phyloP scores from a whole-genome alignment of 2,888 invertebrate species.

The Oscheius sp. region DNA sequence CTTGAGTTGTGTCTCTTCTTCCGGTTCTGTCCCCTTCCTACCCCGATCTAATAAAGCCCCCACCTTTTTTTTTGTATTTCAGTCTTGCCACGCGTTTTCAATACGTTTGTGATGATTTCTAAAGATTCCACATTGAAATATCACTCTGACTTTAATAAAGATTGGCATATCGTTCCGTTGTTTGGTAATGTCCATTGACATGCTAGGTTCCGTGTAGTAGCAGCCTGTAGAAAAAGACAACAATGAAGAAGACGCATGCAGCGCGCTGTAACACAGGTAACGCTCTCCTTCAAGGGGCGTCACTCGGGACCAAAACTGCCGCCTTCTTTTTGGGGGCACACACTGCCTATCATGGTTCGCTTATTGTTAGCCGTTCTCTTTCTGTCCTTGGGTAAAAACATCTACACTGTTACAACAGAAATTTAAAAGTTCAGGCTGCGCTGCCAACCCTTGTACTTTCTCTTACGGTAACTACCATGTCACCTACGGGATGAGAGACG shows the following conservation, averaged over 20 bases:
- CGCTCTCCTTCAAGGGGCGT: constrained; percentile 28
- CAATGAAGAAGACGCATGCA: constrained; percentile 17
- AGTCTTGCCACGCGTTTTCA: constrained; percentile 16
- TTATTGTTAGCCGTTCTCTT: constrained; percentile 6
- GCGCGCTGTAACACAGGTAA: constrained; percentile 34
- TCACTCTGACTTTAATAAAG: constrained; percentile 18
- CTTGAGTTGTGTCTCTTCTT: constrained; percentile 30
- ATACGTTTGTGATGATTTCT: constrained; percentile 1
- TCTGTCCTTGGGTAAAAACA: neutral
- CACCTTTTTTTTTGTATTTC: neutral
- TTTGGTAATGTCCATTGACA: neutral
- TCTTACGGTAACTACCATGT: constrained; percentile 50
- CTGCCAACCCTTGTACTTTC: constrained; percentile 47
- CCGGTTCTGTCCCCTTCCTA: constrained; percentile 25
- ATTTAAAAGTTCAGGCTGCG: constrained; percentile 23
- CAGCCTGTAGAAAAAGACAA: constrained; percentile 23
- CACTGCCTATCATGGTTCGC: constrained; percentile 26
- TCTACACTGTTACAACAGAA: neutral
- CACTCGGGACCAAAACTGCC: constrained; percentile 7
- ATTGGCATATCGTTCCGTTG: neutral
- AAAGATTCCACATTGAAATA: constrained; percentile 24
- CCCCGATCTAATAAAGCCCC: neutral
- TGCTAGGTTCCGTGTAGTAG: constrained; percentile 24
- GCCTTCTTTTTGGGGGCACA: neutral
- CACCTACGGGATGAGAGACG: constrained; percentile 54